Evolutionary conservation across 2,797 vertebrate species (phyloP), one percentile per base, ranked within the genome.

Genomic region (Dendrocincla fuliginosa): DNA sequence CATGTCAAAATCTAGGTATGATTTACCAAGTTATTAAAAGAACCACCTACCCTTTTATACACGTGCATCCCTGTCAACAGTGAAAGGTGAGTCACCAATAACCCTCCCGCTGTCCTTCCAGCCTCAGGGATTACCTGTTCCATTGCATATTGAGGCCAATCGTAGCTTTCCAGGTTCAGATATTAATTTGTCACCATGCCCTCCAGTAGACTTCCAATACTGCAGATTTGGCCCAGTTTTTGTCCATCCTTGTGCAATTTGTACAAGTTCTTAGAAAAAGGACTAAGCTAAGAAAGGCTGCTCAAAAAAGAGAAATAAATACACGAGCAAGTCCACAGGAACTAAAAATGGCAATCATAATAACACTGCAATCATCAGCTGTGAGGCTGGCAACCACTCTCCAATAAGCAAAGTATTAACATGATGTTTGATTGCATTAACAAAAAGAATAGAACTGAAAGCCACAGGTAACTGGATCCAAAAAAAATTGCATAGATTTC

Each of bases 361-460:
- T 17, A 85, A 52, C 49, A 61, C 55, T 82, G 52, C 77, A 89
- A 83, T n/a, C 61, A 76, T 81, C 75, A 77, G 6, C 25, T 79
- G 60, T 87, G 44, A 85, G 49, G 60, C 37, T 50, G 68, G 53
- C 39, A 82, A 65, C 44, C 9, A 32, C 28, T 59, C 52, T 80
- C 32, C 53, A 61, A 63, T 17, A 68, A 69, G 55, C 46, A 94
- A 76, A 74, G 59, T 11, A 94, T 46, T 46, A 88, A 50, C 33
- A 55, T 5, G 3, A n/a, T 42, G 30, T n/a, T 76, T 91, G 42
- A 91, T 75, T 76, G 41, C 19, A 69, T 65, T 71, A 86, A 41
- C 33, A 53, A 78, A 86, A 93, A 46, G 0, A 89, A 80, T 5
- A 59, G 5, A 80, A 84, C 42, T 88, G 75, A 94, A 91, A 93